Percentiles rank a stretch among this genome's conserved stretches.
Conservation (phyloP, 2,113 vertebrate species). For the Psittacula cyanocephala region DNA sequence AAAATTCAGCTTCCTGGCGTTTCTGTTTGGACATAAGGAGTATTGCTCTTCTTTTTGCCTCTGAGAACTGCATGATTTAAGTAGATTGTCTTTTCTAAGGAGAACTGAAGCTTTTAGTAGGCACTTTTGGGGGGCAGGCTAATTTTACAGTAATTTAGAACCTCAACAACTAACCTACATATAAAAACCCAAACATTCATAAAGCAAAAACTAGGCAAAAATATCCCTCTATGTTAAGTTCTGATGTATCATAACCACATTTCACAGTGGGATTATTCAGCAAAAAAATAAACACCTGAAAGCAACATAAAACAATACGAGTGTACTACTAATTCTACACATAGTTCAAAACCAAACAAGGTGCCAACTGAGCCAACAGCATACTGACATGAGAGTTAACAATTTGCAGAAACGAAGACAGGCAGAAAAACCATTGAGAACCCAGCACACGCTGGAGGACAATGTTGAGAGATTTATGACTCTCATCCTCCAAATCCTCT, state of each 20-base stretch:
- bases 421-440: neutral
- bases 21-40: neutral
- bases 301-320: neutral
- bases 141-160: neutral
- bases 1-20: neutral
- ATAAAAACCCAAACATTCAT: neutral
- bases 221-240: neutral
- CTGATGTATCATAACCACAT: neutral
- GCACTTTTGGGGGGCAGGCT: neutral
- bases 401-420: neutral
- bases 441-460: neutral
- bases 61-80: neutral
- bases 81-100: neutral
- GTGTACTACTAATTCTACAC: neutral
- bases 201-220: neutral
- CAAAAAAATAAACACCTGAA: neutral
- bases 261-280: neutral
- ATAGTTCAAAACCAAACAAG: neutral
- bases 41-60: neutral
- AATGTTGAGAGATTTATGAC: neutral
- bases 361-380: neutral
- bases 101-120: neutral
- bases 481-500: neutral
- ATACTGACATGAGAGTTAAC: neutral
- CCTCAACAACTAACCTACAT: neutral